Evolutionary conservation across 2,797 vertebrate species (phyloP), one percentile per base, ranked within the genome.

Genomic region (Lithobates sylvaticus): DNA sequence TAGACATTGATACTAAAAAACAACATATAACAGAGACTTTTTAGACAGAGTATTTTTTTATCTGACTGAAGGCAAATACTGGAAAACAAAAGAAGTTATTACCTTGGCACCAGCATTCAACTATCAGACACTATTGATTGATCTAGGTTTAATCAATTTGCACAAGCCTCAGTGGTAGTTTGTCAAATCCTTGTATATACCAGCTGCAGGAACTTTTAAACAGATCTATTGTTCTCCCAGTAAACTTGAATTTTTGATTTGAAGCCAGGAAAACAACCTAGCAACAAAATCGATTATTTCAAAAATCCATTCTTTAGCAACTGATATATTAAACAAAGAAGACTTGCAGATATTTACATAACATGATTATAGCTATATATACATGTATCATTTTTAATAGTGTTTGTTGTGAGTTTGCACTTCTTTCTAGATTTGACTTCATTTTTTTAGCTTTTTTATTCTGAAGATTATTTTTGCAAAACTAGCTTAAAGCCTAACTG

Each of bases 81-180:
- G 18, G 44, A 86, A 64, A 76, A 32, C 42, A 76, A 39, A 81
- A n/a, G 44, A 39, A 76, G 78, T 70, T 72, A 81, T 86, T 86
- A 76, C 44, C 78, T 80, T 86, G 78, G 71, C 78, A 86, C 71
- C 72, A 70, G 54, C 44, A 73, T 76, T 29, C 42, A 68, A 86
- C 78, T 76, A 69, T 67, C 65, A 76, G 50, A 86, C 84, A 69
- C 36, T 76, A 86, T 86, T 86, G 84, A 86, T 68, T 86, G 65
- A 86, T 86, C 84, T 81, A 26, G 44, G 72, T 86, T 77, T 86
- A 86, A 78, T 82, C 54, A 82, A 76, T 86, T 82, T 82, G 50
- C 68, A 64, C 74, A 77, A 86, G 65, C 73, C 85, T 67, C 73
- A 72, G 54, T 82, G 58, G 65, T 82, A 82, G 81, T 77, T 73